These are phyloP conservation scores for Ctenoplectra terminalis DNA, from an alignment of 1,140 invertebrate species.

Conservation along the genomic window DNA sequence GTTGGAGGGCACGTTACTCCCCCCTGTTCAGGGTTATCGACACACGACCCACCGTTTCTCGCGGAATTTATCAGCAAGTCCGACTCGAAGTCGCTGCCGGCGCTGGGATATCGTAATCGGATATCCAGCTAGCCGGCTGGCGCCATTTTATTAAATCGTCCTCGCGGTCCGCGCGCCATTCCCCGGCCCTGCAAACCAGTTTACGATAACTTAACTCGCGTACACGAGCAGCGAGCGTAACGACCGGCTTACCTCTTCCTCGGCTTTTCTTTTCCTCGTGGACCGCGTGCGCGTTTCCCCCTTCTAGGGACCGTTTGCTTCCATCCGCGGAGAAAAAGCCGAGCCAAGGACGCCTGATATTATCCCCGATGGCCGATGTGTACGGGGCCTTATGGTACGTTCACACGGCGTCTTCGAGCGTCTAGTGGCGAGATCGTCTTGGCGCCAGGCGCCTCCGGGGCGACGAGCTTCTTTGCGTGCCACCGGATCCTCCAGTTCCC, in stretches of 20 bases:
- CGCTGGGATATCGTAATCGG: slow-evolving; percentile 70
- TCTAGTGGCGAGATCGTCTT: slow-evolving; percentile 35
- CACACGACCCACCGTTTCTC: slow-evolving; percentile 62
- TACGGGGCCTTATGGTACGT: slow-evolving; percentile 39
- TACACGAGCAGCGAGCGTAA: slow-evolving; percentile 39
- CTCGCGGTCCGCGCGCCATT: slow-evolving; percentile 45
- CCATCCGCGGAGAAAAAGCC: slow-evolving; percentile 62
- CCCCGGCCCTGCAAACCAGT: slow-evolving; percentile 70
- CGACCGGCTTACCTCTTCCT: slow-evolving; percentile 2
- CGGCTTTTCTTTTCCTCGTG: slow-evolving; percentile 13
- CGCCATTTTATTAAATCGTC: slow-evolving; percentile 70
- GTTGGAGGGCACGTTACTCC: background rate
- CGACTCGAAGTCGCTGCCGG: background rate
- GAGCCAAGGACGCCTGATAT: slow-evolving; percentile 72
- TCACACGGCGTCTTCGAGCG: slow-evolving; percentile 55
- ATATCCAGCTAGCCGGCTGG: slow-evolving; percentile 49
- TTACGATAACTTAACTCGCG: slow-evolving; percentile 72
- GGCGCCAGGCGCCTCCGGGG: slow-evolving; percentile 70
- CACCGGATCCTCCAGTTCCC: background rate
- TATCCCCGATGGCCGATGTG: slow-evolving; percentile 36
- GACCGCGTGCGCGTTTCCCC: background rate
- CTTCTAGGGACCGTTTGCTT: background rate
- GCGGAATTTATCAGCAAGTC: slow-evolving; percentile 63
- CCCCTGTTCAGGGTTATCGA: slow-evolving; percentile 55
- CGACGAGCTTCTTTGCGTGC: slow-evolving; percentile 51